phyloP scores from a whole-genome alignment of 1,140 invertebrate genomes.

The Drosophila burlai region DNA sequence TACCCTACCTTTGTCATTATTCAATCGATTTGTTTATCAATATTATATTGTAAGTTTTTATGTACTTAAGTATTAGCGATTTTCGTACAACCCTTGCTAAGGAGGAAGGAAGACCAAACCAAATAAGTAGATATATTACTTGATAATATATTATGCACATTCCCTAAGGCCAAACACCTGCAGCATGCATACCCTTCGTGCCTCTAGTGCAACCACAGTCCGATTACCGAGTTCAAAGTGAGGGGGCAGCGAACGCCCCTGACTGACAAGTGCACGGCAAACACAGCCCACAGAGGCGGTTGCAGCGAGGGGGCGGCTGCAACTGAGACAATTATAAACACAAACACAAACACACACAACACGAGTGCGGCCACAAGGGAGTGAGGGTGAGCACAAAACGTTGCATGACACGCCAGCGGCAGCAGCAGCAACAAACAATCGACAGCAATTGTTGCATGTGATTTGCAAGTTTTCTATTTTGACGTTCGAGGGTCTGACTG shows the following conservation, averaged over 20 bases:
- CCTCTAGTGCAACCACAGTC: conserved; percentile 3
- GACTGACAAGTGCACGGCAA: conserved; percentile 60
- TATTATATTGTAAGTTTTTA: not conserved
- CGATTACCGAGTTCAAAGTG: conserved; percentile 23
- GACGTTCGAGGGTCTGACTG: conserved; percentile 24
- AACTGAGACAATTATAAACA: conserved; percentile 69
- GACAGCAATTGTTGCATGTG: conserved; percentile 63
- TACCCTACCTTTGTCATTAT: not conserved
- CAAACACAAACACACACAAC: conserved; percentile 40
- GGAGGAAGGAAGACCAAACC: not conserved
- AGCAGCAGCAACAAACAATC: conserved; percentile 33
- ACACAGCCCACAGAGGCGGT: not conserved
- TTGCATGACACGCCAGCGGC: conserved; percentile 63
- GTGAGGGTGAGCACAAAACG: conserved; percentile 58
- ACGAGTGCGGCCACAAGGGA: conserved; percentile 50
- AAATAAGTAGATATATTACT: too few species aligned
- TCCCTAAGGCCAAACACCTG: conserved; percentile 9
- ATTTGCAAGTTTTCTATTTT: conserved; percentile 63
- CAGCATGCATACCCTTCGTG: conserved; percentile 9
- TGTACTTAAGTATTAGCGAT: not conserved
- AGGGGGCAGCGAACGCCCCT: conserved; percentile 67
- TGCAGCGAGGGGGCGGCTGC: conserved; percentile 5
- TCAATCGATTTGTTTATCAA: not conserved
- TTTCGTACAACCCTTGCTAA: not conserved
- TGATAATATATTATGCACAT: not conserved